Evolutionary conservation across 2,888 invertebrate genomes (phyloP).

Genomic region (Podabrus alpinus): DNA sequence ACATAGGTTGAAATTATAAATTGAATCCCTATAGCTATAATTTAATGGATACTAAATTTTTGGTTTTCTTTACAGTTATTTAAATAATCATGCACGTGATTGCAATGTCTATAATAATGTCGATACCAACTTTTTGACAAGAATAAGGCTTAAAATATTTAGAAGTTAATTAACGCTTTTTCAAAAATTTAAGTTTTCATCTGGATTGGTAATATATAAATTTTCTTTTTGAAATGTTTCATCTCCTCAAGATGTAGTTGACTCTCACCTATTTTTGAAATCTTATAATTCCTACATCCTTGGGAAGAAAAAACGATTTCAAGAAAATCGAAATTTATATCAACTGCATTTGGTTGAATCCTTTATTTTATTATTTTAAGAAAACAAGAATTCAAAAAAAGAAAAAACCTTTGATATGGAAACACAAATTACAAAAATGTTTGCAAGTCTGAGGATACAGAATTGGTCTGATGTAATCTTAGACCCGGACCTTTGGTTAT

Average conservation of each 20-base stretch:
- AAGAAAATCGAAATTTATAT: not conserved
- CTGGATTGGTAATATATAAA: no score
- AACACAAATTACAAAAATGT: not conserved
- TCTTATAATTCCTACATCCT: not conserved
- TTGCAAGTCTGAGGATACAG: no score
- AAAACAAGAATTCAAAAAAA: no score
- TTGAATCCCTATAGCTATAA: not conserved
- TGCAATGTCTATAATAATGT: not conserved
- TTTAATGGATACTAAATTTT: not conserved
- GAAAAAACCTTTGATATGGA: no score
- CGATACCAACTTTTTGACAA: no score
- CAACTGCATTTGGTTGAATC: not conserved
- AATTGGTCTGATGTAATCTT: not conserved
- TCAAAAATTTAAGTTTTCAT: not conserved
- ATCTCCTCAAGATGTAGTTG: not conserved
- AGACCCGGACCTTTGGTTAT: not conserved
- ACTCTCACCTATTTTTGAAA: not conserved
- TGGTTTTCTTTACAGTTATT: no score
- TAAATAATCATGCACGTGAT: not conserved
- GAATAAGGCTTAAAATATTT: no score
- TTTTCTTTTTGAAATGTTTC: not conserved
- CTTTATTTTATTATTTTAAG: no score
- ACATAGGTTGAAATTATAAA: not conserved
- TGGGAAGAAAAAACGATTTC: not conserved
- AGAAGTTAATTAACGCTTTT: not conserved